Conservation (phyloP, 1,140 invertebrate species). For the Megalonaias nervosa region DNA sequence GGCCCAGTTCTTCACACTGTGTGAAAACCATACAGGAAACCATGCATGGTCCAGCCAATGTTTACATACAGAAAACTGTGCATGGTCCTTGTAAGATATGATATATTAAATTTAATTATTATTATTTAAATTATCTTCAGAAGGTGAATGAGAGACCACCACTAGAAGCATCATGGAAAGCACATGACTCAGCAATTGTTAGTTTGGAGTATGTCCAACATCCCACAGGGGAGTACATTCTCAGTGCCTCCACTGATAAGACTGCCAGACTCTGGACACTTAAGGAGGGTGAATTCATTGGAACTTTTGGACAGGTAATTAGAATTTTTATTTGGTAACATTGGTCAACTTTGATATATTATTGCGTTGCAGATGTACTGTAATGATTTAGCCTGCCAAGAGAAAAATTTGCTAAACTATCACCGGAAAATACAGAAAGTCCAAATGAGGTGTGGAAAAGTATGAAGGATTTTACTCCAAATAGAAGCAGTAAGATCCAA, state of each 20-base stretch:
- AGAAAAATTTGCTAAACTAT: no score
- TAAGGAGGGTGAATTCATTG: constrained; percentile 64
- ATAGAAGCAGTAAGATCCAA: no score
- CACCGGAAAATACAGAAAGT: no score
- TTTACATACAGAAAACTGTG: no score
- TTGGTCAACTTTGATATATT: neutral
- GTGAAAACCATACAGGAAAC: no score
- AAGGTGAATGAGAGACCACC: constrained; percentile 52
- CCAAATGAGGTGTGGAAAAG: no score
- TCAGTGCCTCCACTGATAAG: constrained; percentile 69
- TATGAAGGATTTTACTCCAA: no score
- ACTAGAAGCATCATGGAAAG: constrained; percentile 55
- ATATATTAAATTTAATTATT: no score
- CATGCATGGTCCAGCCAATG: no score
- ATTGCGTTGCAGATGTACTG: neutral
- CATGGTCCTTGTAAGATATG: no score
- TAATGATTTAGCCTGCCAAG: no score
- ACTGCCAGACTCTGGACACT: constrained; percentile 67
- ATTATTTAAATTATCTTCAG: constrained; percentile 36
- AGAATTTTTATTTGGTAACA: neutral
- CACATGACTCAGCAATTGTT: constrained; percentile 67
- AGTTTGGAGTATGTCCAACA: constrained; percentile 67
- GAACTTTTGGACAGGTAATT: constrained; percentile 70
- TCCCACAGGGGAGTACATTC: constrained; percentile 56
- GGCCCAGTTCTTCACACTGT: no score